These are phyloP conservation scores for Mongoloraphidia duomilia DNA, from an alignment of 2,888 invertebrate genomes.

Conservation along the genomic window DNA sequence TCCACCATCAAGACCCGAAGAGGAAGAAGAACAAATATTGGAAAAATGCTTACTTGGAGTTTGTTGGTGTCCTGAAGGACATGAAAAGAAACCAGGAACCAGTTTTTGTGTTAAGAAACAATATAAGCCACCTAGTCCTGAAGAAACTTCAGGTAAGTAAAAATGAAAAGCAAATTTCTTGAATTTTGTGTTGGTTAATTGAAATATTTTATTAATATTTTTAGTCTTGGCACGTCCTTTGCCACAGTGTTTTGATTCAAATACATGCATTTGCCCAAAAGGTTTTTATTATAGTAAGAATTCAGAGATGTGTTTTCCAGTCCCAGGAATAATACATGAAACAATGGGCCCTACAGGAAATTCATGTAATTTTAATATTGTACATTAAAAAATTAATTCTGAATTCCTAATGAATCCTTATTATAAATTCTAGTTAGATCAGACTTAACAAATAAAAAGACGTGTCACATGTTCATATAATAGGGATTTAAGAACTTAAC, in stretches of 20 bases:
- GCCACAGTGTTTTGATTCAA: conserved; percentile 29
- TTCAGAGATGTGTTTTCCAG: conserved; percentile 25
- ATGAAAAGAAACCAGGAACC: conserved; percentile 23
- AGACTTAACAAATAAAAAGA: too few species aligned
- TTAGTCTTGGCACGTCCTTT: conserved; percentile 26
- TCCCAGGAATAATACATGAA: conserved; percentile 23
- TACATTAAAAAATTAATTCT: too few species aligned
- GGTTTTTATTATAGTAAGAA: conserved; percentile 26
- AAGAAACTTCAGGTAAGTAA: conserved; percentile 10
- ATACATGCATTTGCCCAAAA: conserved; percentile 30
- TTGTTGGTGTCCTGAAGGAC: conserved; percentile 47
- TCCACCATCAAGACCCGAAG: conserved; percentile 7
- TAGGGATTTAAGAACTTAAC: too few species aligned
- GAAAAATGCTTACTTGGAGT: conserved; percentile 28
- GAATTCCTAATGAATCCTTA: too few species aligned
- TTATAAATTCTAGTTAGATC: too few species aligned
- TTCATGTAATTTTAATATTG: conserved; percentile 21
- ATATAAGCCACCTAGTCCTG: background rate
- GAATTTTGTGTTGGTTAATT: too few species aligned
- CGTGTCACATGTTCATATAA: too few species aligned
- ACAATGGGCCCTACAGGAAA: conserved; percentile 31
- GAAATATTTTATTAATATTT: conserved; percentile 14
- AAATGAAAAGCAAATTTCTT: background rate
- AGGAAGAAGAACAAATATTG: conserved; percentile 14
- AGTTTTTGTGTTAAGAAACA: conserved; percentile 18